Conservation (phyloP, 2,888 invertebrate species). For the Scaptodrosophila latifasciaeformis region DNA sequence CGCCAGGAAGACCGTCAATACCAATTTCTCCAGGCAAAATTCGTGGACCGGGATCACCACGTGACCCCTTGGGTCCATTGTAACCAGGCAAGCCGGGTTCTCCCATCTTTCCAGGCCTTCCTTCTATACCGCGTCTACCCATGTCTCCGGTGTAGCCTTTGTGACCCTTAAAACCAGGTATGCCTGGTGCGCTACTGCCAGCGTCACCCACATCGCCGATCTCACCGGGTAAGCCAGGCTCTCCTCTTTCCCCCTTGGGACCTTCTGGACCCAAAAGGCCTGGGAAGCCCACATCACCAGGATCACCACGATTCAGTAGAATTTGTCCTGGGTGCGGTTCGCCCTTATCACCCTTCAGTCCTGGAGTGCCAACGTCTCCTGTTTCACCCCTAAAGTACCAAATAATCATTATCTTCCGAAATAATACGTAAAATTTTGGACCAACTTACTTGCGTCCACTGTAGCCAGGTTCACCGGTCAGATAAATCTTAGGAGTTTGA, state of each 20-base stretch:
- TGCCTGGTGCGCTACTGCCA: constrained; percentile 76
- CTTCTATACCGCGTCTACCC: constrained; percentile 80
- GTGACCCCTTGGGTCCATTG: constrained; percentile 74
- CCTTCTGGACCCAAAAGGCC: constrained; percentile 79
- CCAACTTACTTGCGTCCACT: constrained; percentile 65
- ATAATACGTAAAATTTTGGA: not conserved
- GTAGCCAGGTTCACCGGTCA: constrained; percentile 67
- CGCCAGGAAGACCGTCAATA: constrained; percentile 73
- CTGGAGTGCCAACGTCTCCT: constrained; percentile 75
- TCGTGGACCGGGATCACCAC: constrained; percentile 74
- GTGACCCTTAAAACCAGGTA: constrained; percentile 81
- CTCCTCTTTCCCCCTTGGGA: constrained; percentile 77
- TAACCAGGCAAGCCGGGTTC: constrained; percentile 71
- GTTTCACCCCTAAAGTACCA: constrained; percentile 72
- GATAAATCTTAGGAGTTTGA: constrained; percentile 55
- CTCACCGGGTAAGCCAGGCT: constrained; percentile 77
- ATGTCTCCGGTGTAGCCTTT: constrained; percentile 80
- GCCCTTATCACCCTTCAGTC: constrained; percentile 79
- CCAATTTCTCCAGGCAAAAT: constrained; percentile 74
- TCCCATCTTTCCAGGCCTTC: constrained; percentile 77
- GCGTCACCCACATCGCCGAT: constrained; percentile 76
- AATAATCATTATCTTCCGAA: not conserved
- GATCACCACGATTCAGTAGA: constrained; percentile 76
- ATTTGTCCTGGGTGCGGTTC: constrained; percentile 76
- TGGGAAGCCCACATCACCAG: constrained; percentile 73